phyloP scores from a whole-genome alignment of 2,797 vertebrate species.

The Dermochelys coriacea region DNA sequence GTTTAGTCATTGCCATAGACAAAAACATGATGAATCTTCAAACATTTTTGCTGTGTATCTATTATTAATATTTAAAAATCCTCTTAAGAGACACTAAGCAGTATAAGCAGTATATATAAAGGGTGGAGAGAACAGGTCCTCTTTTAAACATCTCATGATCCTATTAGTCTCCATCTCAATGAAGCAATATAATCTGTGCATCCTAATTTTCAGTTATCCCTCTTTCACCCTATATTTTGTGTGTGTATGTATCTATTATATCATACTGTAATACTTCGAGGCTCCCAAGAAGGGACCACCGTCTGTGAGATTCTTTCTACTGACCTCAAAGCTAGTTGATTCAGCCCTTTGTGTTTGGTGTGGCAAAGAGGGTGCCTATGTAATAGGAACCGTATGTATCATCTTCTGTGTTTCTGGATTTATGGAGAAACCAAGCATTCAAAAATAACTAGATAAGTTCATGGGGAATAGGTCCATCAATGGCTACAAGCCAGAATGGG shows the following conservation, averaged over 20 bases:
- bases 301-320: background rate
- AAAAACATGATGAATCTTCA: background rate
- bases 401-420: background rate
- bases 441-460: background rate
- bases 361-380: background rate
- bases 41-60: background rate
- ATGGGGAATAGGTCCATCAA: background rate
- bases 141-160: background rate
- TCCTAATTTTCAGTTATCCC: fast-evolving
- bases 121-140: fast-evolving
- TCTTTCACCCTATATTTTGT: background rate
- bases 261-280: background rate
- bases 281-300: background rate
- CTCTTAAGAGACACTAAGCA: background rate
- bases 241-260: fast-evolving
- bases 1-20: background rate
- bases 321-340: background rate
- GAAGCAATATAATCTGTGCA: fast-evolving
- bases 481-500: too few relatives aligned
- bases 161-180: background rate
- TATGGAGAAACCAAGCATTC: background rate
- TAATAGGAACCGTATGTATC: background rate
- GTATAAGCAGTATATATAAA: background rate
- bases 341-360: background rate
- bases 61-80: background rate